Evolutionary conservation across 1,140 invertebrate genomes (phyloP).

Genomic region (Trichonephila inaurata): DNA sequence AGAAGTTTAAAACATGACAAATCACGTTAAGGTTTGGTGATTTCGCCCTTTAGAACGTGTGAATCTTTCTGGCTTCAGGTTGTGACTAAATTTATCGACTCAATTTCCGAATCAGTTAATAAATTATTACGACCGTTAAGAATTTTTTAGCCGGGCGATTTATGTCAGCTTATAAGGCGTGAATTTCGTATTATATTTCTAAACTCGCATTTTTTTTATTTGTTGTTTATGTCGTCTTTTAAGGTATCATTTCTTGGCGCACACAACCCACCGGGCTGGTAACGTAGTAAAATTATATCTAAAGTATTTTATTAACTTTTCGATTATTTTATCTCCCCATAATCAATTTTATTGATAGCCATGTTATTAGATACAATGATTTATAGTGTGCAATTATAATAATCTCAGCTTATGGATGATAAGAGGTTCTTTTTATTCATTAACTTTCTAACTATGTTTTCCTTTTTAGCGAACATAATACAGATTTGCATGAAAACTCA

Average conservation of each 20-base stretch:
- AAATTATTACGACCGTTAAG: slow-evolving; percentile 28
- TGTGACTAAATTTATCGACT: slow-evolving; percentile 40
- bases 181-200: neutral
- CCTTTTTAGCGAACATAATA: too few species aligned
- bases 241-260: neutral
- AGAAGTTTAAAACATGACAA: slow-evolving; percentile 15
- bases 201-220: neutral
- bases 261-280: neutral
- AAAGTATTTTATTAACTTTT: too few species aligned
- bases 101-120: slow-evolving; percentile 58
- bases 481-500: too few species aligned
- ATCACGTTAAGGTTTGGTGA: slow-evolving; percentile 39
- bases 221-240: neutral
- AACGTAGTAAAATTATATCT: too few species aligned
- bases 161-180: neutral
- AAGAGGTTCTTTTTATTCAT: too few species aligned
- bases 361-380: too few species aligned
- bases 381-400: too few species aligned
- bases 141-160: slow-evolving; percentile 11
- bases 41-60: neutral
- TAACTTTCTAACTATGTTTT: too few species aligned
- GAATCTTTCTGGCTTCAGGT: neutral
- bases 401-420: too few species aligned
- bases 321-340: too few species aligned
- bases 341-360: too few species aligned